A percentile compares a stretch with the other conserved stretches of the same genome.
Evolutionary conservation across 2,888 invertebrate genomes (phyloP).

Genomic region (Rhabditophanes sp.): DNA sequence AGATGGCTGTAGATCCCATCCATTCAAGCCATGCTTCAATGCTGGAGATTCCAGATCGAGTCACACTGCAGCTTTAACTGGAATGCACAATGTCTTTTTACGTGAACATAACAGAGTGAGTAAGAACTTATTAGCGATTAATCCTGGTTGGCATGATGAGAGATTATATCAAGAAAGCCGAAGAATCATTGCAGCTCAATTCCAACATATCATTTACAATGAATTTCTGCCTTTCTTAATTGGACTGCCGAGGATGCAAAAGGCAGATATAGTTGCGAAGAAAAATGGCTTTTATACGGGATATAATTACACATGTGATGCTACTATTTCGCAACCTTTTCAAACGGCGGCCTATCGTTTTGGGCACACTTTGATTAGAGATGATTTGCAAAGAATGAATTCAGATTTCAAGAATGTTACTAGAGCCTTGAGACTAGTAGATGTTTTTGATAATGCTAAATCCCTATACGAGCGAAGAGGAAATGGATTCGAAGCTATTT

Average conservation of each 20-base stretch:
- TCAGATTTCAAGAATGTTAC: constrained; percentile 13
- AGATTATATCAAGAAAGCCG: constrained; percentile 45
- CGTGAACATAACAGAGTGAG: constrained; percentile 43
- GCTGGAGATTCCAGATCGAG: constrained; percentile 37
- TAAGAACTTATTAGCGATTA: constrained; percentile 24
- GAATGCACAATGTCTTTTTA: constrained; percentile 41
- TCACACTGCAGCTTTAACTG: constrained; percentile 41
- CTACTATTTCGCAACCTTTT: constrained; percentile 67
- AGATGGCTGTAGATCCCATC: constrained; percentile 37
- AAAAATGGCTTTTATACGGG: constrained; percentile 47
- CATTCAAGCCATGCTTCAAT: constrained; percentile 29
- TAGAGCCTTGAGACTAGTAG: no score
- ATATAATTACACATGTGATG: constrained; percentile 57
- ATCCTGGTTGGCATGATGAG: constrained; percentile 42
- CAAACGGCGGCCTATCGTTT: constrained; percentile 56
- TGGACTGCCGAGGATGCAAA: constrained; percentile 52
- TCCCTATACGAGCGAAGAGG: no score
- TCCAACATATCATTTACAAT: constrained; percentile 51
- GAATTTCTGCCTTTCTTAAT: constrained; percentile 43
- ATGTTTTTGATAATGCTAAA: constrained; percentile 25
- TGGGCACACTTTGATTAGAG: constrained; percentile 60
- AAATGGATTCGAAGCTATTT: constrained; percentile 35
- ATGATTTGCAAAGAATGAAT: constrained; percentile 55
- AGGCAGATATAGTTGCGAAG: constrained; percentile 66
- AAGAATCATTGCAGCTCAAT: constrained; percentile 46